Base-by-base conservation (phyloP, 2,113 vertebrate species). In the Apus apus region DNA sequence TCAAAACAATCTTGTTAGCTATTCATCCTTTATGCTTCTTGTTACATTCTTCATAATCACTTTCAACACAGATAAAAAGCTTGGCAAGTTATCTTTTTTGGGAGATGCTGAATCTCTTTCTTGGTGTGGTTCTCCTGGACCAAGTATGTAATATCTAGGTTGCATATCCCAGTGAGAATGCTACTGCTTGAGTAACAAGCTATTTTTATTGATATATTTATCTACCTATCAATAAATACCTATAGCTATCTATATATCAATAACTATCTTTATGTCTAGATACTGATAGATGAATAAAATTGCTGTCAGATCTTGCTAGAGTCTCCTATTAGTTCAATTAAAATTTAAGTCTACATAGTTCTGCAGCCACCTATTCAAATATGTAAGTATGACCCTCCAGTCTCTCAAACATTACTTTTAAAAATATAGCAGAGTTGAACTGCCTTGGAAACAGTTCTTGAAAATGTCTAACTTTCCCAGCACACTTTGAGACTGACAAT, bases 261-360 rank as follows among this genome's bases (percentile, higher is more conserved):
- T 25, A 85, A 13, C 27, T 32, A 62, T 20, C 46, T 19, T 68
- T 36, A 57, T 19, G 45, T 15, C 13, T 68, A 83, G 21, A 34
- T 73, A 83, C 6, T 5, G 0, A 25, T 1, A 74, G 6, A 73
- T 1, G 0, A 67, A 43, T 8, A 65, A 77, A 77, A 84, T 2
- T 13, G 5, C 26, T 16, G 10, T 8, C 32, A 40, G 7, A 34
- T 87, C 76, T 82, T 51, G 11, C 8, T 85, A 70, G 91, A 76
- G 6, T 0, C 11, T 64, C 12, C 8, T 71, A 87, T 75, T 46
- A 83, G 62, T 53, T 38, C 4, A 74, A 43, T 0, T 2, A 46
- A 70, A 64, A 48, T 2, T 6, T 30, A 78, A 38, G 30, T 5
- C 9, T 51, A 29, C 9, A 6, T 46, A 13, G 13, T 32, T n/a